Evolutionary conservation across 1,140 invertebrate genomes (phyloP), one percentile per base, ranked within the genome.

Genomic region (Triops longicaudatus): DNA sequence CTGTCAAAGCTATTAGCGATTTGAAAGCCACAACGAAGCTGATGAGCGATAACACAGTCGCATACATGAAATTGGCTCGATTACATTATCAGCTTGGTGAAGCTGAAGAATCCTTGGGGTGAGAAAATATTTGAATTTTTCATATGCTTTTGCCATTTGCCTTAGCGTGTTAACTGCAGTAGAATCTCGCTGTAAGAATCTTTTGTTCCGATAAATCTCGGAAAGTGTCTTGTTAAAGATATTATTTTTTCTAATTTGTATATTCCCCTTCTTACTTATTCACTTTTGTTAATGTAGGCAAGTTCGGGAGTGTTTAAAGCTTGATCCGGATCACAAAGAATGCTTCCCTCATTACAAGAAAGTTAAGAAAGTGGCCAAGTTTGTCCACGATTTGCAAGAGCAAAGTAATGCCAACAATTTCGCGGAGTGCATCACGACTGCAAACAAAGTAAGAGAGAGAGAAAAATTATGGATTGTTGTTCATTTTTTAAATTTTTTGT

Each of bases 301-400:
- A 86, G 92, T 99, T 80, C 89, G 98, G 27, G 97, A 99, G 85
- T 99, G 98, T 85, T 88, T 99, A 11, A 98, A 98, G 85, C 86
- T 98, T 28, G 98, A 99, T 86, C 96, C 97, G 0, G 98, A 99
- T 81, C 96, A 99, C 84, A 96, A 97, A 84, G 86, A 92, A 78
- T 99, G 98, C 86, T 97, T 89, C 90, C 89, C 92, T n/a, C 91
- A 97, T 82, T 99, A 99, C 84, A 99, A 98, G 83, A 96, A 95
- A 83, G 86, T 99, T 1, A 98, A 98, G 82, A 98, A 98, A 83
- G 87, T 99, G n/a, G 93, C 92, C 75, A 98, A 97, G 83, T 86
- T 92, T 76, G 81, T 98, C 43, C 86, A 88, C 37, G 87, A 90
- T n/a, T 90, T 93, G 5, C 90, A 94, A 80, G 87, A 89, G 43